Evolutionary conservation across 2,113 vertebrate species (phyloP).

Genomic region (Cochlearius cochlearius): DNA sequence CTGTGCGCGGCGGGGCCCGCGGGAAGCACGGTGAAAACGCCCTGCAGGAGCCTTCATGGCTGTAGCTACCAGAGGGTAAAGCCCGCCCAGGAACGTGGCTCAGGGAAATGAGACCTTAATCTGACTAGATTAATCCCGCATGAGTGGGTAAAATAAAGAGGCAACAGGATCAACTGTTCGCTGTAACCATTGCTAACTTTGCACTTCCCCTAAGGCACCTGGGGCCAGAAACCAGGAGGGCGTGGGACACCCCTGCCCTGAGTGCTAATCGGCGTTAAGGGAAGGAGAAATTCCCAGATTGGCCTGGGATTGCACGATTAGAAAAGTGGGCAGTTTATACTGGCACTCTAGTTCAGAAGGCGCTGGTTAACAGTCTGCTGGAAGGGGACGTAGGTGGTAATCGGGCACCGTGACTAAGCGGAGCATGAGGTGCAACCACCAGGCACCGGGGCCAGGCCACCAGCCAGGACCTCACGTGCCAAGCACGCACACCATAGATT

Average conservation of each 20-base stretch:
- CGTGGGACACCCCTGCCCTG: not conserved
- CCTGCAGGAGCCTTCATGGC: not conserved
- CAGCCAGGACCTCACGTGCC: not conserved
- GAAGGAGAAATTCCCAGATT: not conserved
- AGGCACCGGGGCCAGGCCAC: not conserved
- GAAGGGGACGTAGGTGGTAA: fast-evolving
- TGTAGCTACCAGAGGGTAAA: not conserved
- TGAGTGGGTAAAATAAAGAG: not conserved
- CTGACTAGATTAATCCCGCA: not conserved
- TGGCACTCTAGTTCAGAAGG: not conserved
- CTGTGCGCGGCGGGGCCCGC: not conserved
- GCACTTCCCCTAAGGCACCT: not conserved
- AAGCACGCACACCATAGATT: not conserved
- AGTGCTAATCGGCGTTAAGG: not conserved
- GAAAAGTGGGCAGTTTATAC: not conserved
- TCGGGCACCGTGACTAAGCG: not conserved
- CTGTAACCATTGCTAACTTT: not conserved
- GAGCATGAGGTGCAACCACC: not conserved
- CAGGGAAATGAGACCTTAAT: not conserved
- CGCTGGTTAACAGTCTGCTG: fast-evolving
- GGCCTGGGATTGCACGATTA: fast-evolving
- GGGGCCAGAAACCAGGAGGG: not conserved
- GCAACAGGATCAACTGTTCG: not conserved
- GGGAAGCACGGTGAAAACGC: fast-evolving
- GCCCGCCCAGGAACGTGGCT: not conserved